Evolutionary conservation across 2,797 vertebrate species (phyloP).

Genomic region (Sorex maritimensis): DNA sequence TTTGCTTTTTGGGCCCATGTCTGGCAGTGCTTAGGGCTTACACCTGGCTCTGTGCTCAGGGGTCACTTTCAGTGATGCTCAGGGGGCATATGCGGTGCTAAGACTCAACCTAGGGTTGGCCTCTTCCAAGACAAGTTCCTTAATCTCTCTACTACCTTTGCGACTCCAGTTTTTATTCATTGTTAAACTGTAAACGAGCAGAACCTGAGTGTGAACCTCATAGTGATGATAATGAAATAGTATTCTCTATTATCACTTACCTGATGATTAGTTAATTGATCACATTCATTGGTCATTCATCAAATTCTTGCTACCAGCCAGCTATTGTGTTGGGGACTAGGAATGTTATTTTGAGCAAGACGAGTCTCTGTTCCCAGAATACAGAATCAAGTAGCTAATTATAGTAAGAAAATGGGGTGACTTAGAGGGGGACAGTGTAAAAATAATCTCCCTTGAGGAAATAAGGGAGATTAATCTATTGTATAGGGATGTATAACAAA

Average conservation of each 20-base stretch:
- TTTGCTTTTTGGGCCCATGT: too few relatives aligned
- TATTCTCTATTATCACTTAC: constrained; percentile 35
- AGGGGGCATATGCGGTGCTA: too few relatives aligned
- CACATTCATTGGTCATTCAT: not conserved
- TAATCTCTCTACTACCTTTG: too few relatives aligned
- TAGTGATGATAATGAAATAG: constrained; percentile 23
- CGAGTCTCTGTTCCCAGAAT: not conserved
- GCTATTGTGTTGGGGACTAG: constrained; percentile 15
- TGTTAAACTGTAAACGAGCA: constrained; percentile 6
- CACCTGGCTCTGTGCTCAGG: too few relatives aligned
- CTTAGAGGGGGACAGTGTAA: not conserved
- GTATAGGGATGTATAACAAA: constrained; percentile 41
- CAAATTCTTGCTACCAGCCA: constrained; percentile 28
- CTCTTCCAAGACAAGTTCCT: too few relatives aligned
- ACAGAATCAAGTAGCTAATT: constrained; percentile 32
- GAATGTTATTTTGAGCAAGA: constrained; percentile 29
- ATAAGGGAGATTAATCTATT: constrained; percentile 2
- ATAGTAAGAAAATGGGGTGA: not conserved
- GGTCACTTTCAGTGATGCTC: too few relatives aligned
- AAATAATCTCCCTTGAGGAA: constrained; percentile 36
- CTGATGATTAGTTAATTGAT: constrained; percentile 33
- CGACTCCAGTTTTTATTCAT: constrained; percentile 6
- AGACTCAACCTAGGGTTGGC: too few relatives aligned
- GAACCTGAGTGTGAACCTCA: constrained; percentile 36
- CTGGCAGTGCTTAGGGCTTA: too few relatives aligned